Base-by-base conservation (phyloP, 1,140 invertebrate genomes). In the Platyscapa corneri region DNA sequence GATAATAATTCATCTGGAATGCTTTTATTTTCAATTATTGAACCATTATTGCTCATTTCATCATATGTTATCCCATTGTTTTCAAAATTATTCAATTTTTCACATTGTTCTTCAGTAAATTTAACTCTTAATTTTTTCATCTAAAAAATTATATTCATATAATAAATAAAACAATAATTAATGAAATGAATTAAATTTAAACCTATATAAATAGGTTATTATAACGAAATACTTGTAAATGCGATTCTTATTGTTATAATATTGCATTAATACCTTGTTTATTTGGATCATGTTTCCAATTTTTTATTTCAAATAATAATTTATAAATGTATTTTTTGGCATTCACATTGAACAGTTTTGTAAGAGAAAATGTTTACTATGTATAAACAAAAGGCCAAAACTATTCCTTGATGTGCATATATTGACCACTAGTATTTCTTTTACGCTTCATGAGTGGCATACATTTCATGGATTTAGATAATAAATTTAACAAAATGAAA, bases 1-100 rank as follows among this genome's bases (percentile, higher is more conserved):
- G 87, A 78, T 16, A 93, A 75, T 32, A 94, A 72, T 86, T 94
- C 93, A 74, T 90, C 86, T 16, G 93, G 93, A 34, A 94, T 87
- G 74, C 91, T 91, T 37, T 77, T 87, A 14, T 89, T 87, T 39
- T 81, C 85, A 14, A 93, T 82, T 20, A 92, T 84, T 20, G 91
- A 86, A 39, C 93, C 93, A 86, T 94, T 94, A 20, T 91, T 84
- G 7, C 87, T 83, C 34, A 88, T 84, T 82, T 91, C 91, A 67
- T 93, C 86, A 39, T 88, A 90, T 3, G 32, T 86, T 77, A 74
- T 82, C 77, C 82, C 12, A n/a, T 18, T 72, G 23, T 72, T 78
- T 79, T 39, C 46, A 42, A 30, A 34, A 32, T 37, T 3, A 53
- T 79, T 37, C 30, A 37, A 75, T 67, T 86, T 67, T 60, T 84